Base-by-base conservation (phyloP, 2,888 invertebrate genomes). In the Pasiphila rectangulata region DNA sequence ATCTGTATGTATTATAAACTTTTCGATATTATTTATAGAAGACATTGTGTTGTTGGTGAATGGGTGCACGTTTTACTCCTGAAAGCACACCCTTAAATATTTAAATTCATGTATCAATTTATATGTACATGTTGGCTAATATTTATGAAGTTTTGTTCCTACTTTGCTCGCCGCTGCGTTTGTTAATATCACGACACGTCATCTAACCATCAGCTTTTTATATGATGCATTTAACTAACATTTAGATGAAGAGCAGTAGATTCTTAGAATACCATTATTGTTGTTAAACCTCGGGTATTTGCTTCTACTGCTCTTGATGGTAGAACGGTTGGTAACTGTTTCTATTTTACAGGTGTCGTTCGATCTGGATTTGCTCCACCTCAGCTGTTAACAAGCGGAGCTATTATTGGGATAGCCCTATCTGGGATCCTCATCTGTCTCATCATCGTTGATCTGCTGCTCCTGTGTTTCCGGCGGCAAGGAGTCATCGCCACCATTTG, bases 341-440 rank as follows among this genome's bases (percentile, higher is more conserved):
- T n/a, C n/a, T n/a, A n/a, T n/a, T n/a, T n/a, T n/a, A 68, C 83
- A 88, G 88, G 88, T 68, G 84, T 88, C 52, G 79, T 80, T 69
- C 77, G 80, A 39, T 83, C 85, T 54, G 87, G 85, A 62, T 87
- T 79, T 67, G 87, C 87, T 17, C 83, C 82, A 39, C 79, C 83
- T 10, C 90, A 92, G 47, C 76, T 90, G 38, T 87, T 94, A 53
- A 93, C 93, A 60, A 94, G 93, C 64, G 92, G 93, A 7, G 92
- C 94, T 46, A 95, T 98, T 64, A 94, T 97, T 62, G 95, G 95
- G 54, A 93, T 97, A 63, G 95, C 97, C 20, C 90, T 97, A 49
- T 94, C 93, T 27, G 94, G 95, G 34, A 92, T 97, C 32, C 90
- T 95, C 38, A 84, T 95, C 57, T 91, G 97, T 54, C 89, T 97